Percentiles rank a stretch among this genome's conserved stretches.
phyloP scores from a whole-genome alignment of 2,888 invertebrate genomes.

The Rhagonycha lutea region DNA sequence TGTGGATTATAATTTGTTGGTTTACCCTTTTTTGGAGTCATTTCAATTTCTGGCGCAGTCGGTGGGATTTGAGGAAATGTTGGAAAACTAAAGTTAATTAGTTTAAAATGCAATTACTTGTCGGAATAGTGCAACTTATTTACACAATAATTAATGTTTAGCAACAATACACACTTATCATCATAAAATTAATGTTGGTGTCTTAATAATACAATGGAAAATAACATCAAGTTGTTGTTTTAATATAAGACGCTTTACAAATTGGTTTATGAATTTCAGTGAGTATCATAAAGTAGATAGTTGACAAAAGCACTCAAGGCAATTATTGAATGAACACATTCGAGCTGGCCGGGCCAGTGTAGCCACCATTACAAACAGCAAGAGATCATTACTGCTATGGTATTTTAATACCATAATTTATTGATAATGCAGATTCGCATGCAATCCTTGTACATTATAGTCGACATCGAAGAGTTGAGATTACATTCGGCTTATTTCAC shows the following conservation, averaged over 20 bases:
- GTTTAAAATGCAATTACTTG: neutral
- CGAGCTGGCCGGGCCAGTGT: slow-evolving; percentile 31
- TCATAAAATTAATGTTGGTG: neutral
- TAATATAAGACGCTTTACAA: slow-evolving; percentile 4
- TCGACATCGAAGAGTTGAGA: slow-evolving; percentile 11
- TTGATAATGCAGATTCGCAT: slow-evolving; percentile 52
- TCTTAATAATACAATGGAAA: neutral
- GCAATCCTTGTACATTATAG: slow-evolving; percentile 38
- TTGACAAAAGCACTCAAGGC: slow-evolving; percentile 35
- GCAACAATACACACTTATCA: neutral
- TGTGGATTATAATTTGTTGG: no score
- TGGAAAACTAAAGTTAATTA: neutral
- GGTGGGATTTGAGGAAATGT: neutral
- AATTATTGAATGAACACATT: slow-evolving; percentile 48
- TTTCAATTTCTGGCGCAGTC: neutral
- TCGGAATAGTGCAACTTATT: no score
- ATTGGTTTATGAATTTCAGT: slow-evolving; percentile 24
- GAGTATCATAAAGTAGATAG: slow-evolving; percentile 23
- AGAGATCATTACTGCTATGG: slow-evolving; percentile 51
- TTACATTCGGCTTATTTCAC: slow-evolving; percentile 24
- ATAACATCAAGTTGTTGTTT: neutral
- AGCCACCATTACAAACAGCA: slow-evolving; percentile 48
- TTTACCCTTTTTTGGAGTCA: no score
- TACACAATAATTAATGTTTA: neutral
- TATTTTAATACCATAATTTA: slow-evolving; percentile 54